Base-by-base conservation (phyloP, 2,113 vertebrate genomes). In the Gymnarchus niloticus region DNA sequence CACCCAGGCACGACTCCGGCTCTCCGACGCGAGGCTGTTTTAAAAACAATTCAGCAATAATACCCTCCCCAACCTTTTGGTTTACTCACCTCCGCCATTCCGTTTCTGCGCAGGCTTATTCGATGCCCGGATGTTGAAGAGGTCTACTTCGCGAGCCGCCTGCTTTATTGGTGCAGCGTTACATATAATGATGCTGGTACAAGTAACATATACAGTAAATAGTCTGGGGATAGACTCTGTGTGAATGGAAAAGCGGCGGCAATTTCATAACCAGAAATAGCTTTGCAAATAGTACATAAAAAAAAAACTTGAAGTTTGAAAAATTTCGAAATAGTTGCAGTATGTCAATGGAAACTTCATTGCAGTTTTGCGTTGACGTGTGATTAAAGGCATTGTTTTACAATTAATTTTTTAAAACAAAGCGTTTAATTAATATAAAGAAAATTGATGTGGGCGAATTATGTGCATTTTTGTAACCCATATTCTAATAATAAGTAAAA, bases 41-140 rank as follows among this genome's bases (percentile, higher is more conserved):
- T 44, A 48, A 41, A 80, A 69, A 83, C 46, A 77, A 92, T 91
- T 80, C 76, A 77, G 92, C 90, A 77, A 85, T 90, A 51, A 87
- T 90, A 86, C 89, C 90, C 92, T 92, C 92, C 84, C 81, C 85
- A 85, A 83, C 86, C 86, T 87, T 83, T 93, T 92, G 90, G 91
- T 90, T 91, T 89, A 94, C 94, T 95, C 92, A 95, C 94, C 94
- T 95, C 94, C 94, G 94, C 94, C 94, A 95, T 95, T 95, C 93
- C 93, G 93, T 91, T 92, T 92, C 92, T 95, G 93, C 93, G 93
- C 93, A 92, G 92, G 94, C 94, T 92, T 59, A 81, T 59, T 87
- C 81, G 88, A 85, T 91, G 93, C 94, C 94, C 94, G 94, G 94
- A 95, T 95, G 94, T 95, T 93, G 94, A 92, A 89, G 90, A 88